These are phyloP conservation scores for Platerodrilus igneus DNA, from an alignment of 2,888 invertebrate species.

Conservation along the genomic window DNA sequence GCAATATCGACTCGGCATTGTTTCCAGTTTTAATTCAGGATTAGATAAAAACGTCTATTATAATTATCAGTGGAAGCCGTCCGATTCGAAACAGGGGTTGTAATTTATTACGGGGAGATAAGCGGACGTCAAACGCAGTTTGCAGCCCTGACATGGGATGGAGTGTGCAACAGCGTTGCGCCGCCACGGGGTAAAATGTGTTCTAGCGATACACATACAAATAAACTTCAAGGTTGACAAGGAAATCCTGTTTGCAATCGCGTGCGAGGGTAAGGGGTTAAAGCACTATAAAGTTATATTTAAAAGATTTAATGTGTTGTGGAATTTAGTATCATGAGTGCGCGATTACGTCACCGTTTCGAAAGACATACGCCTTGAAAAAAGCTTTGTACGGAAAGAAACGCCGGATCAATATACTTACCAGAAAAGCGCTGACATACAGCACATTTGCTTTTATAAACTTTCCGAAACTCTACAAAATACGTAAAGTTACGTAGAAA, in stretches of 20 bases:
- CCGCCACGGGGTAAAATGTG: constrained; percentile 28
- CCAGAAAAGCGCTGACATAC: too few species aligned
- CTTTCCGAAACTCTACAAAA: too few species aligned
- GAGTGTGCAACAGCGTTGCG: constrained; percentile 23
- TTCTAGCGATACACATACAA: constrained; percentile 34
- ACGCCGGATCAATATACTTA: too few species aligned
- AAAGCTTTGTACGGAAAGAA: too few species aligned
- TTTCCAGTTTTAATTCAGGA: not conserved
- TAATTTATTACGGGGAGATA: too few species aligned
- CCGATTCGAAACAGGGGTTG: too few species aligned
- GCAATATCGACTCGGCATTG: constrained; percentile 11
- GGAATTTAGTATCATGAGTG: not conserved
- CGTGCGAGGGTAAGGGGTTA: constrained; percentile 29
- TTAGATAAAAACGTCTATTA: not conserved
- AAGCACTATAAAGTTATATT: constrained; percentile 1
- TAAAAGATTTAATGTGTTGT: not conserved
- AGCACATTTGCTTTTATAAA: too few species aligned
- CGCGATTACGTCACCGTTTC: not conserved
- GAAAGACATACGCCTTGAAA: too few species aligned
- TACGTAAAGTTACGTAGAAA: too few species aligned
- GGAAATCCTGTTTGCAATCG: constrained; percentile 34
- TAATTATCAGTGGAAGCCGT: too few species aligned
- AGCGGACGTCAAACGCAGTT: constrained; percentile 13
- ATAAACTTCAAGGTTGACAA: constrained; percentile 35
- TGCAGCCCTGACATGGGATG: constrained; percentile 18